Conservation (phyloP, 1,140 invertebrate genomes). For the Armadillidium nasatum region DNA sequence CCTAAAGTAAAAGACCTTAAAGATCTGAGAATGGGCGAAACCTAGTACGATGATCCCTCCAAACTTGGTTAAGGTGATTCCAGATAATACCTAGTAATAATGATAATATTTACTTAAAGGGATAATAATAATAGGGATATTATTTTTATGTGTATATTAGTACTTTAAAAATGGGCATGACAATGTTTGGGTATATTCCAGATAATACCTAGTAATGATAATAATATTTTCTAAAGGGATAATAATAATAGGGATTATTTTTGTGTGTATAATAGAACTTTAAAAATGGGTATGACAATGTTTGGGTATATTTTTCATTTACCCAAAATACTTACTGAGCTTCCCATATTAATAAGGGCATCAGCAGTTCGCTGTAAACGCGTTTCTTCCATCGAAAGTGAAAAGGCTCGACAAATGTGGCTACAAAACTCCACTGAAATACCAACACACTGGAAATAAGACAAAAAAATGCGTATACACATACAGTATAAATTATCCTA, state of each 20-base stretch:
- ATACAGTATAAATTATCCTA: no score
- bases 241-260: background rate
- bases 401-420: slow-evolving; percentile 67
- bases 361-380: slow-evolving; percentile 62
- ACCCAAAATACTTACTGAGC: slow-evolving; percentile 64
- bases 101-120: no score
- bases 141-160: background rate
- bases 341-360: slow-evolving; percentile 71
- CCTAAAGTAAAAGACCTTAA: slow-evolving; percentile 86
- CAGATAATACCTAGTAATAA: slow-evolving; percentile 67
- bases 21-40: slow-evolving; percentile 86
- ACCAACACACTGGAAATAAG: slow-evolving; percentile 65
- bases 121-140: no score
- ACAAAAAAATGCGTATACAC: no score
- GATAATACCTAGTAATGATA: background rate
- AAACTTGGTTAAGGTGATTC: slow-evolving; percentile 91
- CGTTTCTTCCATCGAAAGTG: slow-evolving; percentile 58
- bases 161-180: background rate
- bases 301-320: background rate
- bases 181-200: background rate
- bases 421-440: slow-evolving; percentile 93
- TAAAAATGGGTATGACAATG: background rate
- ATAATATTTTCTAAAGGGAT: no score
- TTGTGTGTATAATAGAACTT: background rate
- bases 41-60: slow-evolving; percentile 79